A percentile compares a stretch with the other conserved stretches of the same genome.
These are phyloP conservation scores for Grallaria varia DNA, from an alignment of 2,113 vertebrate species.

Conservation along the genomic window DNA sequence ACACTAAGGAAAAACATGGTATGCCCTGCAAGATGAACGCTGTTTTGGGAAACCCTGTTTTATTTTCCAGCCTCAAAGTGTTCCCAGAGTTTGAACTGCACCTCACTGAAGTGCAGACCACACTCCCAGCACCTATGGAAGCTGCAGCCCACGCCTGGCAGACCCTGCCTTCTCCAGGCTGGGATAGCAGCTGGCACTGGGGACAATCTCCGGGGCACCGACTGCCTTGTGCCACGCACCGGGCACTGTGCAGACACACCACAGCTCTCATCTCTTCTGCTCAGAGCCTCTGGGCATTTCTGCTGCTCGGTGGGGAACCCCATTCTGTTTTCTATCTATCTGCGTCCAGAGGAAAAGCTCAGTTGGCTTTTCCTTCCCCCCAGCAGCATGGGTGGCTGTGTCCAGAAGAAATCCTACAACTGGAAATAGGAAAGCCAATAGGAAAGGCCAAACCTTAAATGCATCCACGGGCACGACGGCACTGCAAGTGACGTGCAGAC, in stretches of 20 bases:
- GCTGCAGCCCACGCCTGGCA: neutral
- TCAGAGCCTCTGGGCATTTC: neutral
- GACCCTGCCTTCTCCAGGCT: neutral
- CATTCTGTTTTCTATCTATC: neutral
- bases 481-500: neutral
- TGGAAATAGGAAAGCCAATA: neutral
- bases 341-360: neutral
- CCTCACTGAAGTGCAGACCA: neutral
- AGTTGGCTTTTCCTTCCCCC: neutral
- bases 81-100: neutral
- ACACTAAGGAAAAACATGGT: neutral
- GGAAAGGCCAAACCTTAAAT: neutral
- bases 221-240: fast-evolving
- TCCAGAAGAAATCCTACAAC: neutral
- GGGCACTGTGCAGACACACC: neutral
- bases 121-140: neutral
- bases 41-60: neutral
- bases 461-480: fast-evolving
- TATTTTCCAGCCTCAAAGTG: neutral
- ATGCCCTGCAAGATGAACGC: fast-evolving
- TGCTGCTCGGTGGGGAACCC: neutral
- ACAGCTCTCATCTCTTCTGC: neutral
- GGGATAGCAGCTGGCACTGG: neutral
- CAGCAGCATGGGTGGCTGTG: neutral
- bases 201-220: fast-evolving